These are phyloP conservation scores for Charaxes varanes DNA, from an alignment of 1,140 invertebrate genomes.

Conservation along the genomic window DNA sequence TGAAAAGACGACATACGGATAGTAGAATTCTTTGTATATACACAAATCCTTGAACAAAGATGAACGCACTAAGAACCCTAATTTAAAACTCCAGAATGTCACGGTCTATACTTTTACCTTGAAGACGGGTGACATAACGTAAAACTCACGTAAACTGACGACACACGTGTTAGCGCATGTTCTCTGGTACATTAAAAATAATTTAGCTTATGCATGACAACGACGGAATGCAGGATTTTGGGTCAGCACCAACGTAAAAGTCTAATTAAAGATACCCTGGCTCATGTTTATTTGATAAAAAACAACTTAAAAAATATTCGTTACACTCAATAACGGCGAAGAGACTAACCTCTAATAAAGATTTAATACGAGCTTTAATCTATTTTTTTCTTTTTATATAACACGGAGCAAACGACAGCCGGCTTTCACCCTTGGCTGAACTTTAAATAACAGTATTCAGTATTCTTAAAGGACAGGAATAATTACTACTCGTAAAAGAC, in stretches of 20 bases:
- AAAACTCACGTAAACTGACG: conserved; percentile 4
- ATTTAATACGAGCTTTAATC: no score
- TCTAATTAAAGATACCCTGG: conserved; percentile 7
- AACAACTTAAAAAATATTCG: no score
- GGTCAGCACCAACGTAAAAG: conserved; percentile 8
- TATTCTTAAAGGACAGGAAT: no score
- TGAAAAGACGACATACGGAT: no score
- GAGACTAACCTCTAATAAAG: no score
- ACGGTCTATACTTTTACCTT: conserved; percentile 33
- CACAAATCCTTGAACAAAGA: conserved; percentile 2
- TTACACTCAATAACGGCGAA: no score
- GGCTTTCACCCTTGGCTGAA: no score
- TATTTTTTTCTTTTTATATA: no score
- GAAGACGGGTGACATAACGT: conserved; percentile 19
- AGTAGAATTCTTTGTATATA: no score
- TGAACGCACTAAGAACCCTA: conserved; percentile 21
- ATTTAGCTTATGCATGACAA: conserved; percentile 5
- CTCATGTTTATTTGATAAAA: conserved; percentile 4
- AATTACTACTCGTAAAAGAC: no score
- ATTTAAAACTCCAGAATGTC: conserved; percentile 39
- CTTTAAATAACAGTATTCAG: no score
- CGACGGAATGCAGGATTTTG: conserved; percentile 7
- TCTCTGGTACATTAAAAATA: conserved; percentile 4
- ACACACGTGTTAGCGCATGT: conserved; percentile 7
- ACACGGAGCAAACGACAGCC: no score